Evolutionary conservation across 2,113 vertebrate species (phyloP), one percentile per base, ranked within the genome.

Genomic region (Ictalurus furcatus): DNA sequence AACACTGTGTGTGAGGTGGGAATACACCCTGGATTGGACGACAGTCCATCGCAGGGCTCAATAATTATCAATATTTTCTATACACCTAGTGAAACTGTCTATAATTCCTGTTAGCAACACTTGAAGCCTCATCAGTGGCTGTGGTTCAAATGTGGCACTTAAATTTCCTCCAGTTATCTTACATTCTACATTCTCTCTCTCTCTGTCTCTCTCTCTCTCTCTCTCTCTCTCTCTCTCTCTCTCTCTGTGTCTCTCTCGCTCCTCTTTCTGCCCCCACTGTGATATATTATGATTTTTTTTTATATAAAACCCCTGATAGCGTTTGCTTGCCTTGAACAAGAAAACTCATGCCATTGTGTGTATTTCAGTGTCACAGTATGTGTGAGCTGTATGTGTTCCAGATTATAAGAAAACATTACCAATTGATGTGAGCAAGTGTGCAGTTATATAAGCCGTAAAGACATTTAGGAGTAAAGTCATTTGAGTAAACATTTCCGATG

Each of bases 131-230:
- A 44, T 84, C 58, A 44, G 23, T 84, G 59, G 21, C 23, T 83
- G 30, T 83, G 82, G 19, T 44, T 61, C n/a, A 83, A 37, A 83
- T 59, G 30, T 83, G 56, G n/a, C 17, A 83, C 54, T 83, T 82
- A 82, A 8, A 82, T 58, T 59, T 83, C 12, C 78, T 54, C 23
- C 25, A 80, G 48, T 54, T 14, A 80, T 80, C 19, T 21, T 44
- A 44, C 19, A 48, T 65, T 14, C 80, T 82, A 34, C 34, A 4
- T 44, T 7, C 44, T 48, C 44, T 48, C 44, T 44, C 44, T 44
- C 44, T 44, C 44, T 44, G 0, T 44, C 44, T 44, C 44, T 44
- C 44, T 44, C 4, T 44, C 40, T 44, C 3, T 44, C 4, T 3
- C 40, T 44, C 40, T 44, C 40, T 44, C 40, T 44, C 3, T 44